Evolutionary conservation across 64 coral and sea anemone species (phyloP).

Genomic region (Exaiptasia diaphana): DNA sequence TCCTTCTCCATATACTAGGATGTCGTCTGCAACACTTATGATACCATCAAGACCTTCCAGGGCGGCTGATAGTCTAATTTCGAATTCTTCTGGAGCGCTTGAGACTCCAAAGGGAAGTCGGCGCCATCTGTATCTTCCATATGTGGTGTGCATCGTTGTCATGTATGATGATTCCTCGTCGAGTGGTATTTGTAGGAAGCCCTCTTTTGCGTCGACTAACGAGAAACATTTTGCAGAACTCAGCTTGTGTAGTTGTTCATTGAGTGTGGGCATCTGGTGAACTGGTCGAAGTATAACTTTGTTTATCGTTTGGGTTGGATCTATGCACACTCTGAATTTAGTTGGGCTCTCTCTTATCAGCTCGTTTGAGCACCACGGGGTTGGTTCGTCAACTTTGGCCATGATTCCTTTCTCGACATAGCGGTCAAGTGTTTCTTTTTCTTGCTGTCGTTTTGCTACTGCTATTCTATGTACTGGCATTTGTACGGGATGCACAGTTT

Average conservation of each 20-base stretch:
- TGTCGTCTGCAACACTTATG: constrained; percentile 18
- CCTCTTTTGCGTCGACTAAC: constrained; percentile 9
- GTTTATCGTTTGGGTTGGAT: constrained; percentile 18
- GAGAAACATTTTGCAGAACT: background rate
- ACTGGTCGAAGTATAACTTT: background rate
- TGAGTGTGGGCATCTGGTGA: background rate
- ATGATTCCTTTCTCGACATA: constrained; percentile 30
- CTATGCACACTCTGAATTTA: constrained; percentile 29
- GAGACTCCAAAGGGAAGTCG: background rate
- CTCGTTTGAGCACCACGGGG: constrained; percentile 46
- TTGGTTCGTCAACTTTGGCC: constrained; percentile 42
- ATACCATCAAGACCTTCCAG: background rate
- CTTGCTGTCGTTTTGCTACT: constrained; percentile 37
- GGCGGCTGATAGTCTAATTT: background rate
- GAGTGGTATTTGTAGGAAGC: background rate
- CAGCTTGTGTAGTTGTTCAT: constrained; percentile 13
- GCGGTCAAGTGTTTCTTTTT: constrained; percentile 47
- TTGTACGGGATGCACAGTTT: constrained; percentile 12
- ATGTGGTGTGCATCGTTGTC: constrained; percentile 1
- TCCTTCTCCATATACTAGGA: constrained; percentile 18
- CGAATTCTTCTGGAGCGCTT: background rate
- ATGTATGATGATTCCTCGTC: constrained; percentile 8
- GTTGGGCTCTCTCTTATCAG: background rate
- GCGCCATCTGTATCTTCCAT: background rate
- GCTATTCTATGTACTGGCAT: background rate